Base-by-base conservation (phyloP, 1,140 invertebrate genomes). In the Tetramorium simillimum region DNA sequence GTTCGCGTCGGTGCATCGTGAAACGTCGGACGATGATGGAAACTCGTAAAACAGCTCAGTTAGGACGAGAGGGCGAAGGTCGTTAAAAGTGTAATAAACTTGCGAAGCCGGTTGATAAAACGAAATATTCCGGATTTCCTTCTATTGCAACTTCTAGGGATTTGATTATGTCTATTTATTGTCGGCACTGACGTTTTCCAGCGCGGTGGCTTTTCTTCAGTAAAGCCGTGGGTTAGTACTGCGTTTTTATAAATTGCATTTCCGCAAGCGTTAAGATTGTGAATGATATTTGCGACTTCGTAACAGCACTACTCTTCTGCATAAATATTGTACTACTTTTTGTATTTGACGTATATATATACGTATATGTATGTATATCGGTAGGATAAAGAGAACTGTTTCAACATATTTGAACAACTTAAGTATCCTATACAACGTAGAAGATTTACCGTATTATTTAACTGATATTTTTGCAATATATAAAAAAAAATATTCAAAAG, bases 31-130 rank as follows among this genome's bases (percentile, higher is more conserved):
- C 67, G 88, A 87, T 85, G 86, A 77, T 87, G 86, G 86, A 63
- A 84, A 73, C 86, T 87, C 88, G 80, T 89, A 89, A 89, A 89
- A 89, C 72, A 70, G 58, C 73, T 62, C 72, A 60, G 78, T 85
- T 40, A 49, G 63, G 51, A 62, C 24, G 37, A 76, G 62, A 60
- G 63, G 53, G 63, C 18, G 53, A 46, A 43, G 72, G 16, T 89
- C 80, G 88, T 89, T 89, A 85, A 89, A 87, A 62, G 49, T 58
- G 80, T 78, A 87, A 85, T 87, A 89, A 87, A 89, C 86, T 75
- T 16, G 46, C 62, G 53, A 63, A 81, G 63, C 33, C 85, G 85
- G 49, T 88, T 88, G 86, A 88, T 88, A 88, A 88, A 87, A 82
- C 85, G 69, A 87, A 88, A 88, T 87, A 88, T 88, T 88, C 87